Evolutionary conservation across 2,888 invertebrate genomes (phyloP).

Genomic region (Dinocampus coccinellae): DNA sequence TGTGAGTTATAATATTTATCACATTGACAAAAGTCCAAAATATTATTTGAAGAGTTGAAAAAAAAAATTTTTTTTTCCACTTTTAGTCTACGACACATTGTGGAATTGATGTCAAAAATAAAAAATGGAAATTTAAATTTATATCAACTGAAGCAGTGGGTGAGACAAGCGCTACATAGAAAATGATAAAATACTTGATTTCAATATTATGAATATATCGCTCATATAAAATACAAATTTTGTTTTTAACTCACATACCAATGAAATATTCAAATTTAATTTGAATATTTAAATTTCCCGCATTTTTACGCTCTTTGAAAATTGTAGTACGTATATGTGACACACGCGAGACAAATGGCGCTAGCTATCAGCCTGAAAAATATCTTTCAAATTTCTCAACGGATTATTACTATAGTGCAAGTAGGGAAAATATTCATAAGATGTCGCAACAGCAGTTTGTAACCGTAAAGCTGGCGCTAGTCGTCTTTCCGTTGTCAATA

Average conservation of each 20-base stretch:
- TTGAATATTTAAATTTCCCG: background rate
- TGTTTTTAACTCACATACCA: too few relatives aligned
- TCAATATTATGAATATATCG: background rate
- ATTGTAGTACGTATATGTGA: background rate
- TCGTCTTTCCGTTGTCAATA: conserved; percentile 63
- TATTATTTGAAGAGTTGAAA: too few relatives aligned
- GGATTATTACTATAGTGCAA: too few relatives aligned
- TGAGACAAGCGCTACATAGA: conserved; percentile 37
- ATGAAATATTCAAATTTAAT: too few relatives aligned
- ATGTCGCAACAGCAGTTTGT: conserved; percentile 46
- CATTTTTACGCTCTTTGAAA: background rate
- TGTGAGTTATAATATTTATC: conserved; percentile 33
- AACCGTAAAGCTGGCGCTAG: conserved; percentile 58
- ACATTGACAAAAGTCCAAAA: too few relatives aligned
- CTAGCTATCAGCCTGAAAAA: background rate
- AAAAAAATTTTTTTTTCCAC: background rate
- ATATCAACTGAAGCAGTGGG: conserved; percentile 45
- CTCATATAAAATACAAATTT: too few relatives aligned
- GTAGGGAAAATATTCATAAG: conserved; percentile 30
- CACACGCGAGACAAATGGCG: background rate
- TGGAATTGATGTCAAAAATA: conserved; percentile 33
- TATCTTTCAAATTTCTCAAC: background rate
- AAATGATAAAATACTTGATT: background rate
- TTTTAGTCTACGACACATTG: conserved; percentile 38
- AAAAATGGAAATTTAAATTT: conserved; percentile 38